Evolutionary conservation across 2,113 vertebrate species (phyloP), one percentile per base, ranked within the genome.

Genomic region (Ailurus styani): DNA sequence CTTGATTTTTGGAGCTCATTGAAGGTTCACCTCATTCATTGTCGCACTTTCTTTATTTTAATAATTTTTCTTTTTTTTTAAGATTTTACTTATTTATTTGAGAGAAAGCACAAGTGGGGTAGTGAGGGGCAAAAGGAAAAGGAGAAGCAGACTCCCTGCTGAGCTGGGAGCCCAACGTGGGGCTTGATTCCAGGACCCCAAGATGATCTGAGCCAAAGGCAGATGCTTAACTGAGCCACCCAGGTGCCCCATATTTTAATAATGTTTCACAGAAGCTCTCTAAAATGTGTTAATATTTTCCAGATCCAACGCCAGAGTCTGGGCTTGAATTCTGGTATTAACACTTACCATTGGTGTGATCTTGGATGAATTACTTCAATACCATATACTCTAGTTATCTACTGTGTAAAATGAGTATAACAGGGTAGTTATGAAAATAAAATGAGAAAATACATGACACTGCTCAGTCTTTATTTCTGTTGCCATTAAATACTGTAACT

Each of bases 281-380:
- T 66, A 83, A 93, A 88, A 89, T 50, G 15, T 94, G 17, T 83
- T 64, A 94, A n/a, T 64, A 95, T 88, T 85, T 93, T 85, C 64
- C 14, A n/a, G 25, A 20, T 87, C 60, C 60, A 94, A 5, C 79
- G 34, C 45, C 21, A 7, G 34, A 50, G 50, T 60, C 37, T 93
- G 47, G 50, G 23, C 91, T 95, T 96, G 84, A 82, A 86, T 78
- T 94, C 87, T 86, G 57, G 10, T 31, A 6, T 64, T 93, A 86
- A 84, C 15, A 29, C 60, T 77, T 81, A 79, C 17, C 50, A 66
- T 47, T 60, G 87, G 23, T n/a, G 8, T 90, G 52, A 73, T 73
- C 64, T 83, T 73, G 60, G 68, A 40, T 91, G 45, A 86, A 55
- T 91, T 91, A 83, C 27, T 60, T 78, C 81, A 89, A 47, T 62